These are phyloP conservation scores for Sternotherus odoratus DNA, from an alignment of 2,797 vertebrate genomes.

Conservation along the genomic window DNA sequence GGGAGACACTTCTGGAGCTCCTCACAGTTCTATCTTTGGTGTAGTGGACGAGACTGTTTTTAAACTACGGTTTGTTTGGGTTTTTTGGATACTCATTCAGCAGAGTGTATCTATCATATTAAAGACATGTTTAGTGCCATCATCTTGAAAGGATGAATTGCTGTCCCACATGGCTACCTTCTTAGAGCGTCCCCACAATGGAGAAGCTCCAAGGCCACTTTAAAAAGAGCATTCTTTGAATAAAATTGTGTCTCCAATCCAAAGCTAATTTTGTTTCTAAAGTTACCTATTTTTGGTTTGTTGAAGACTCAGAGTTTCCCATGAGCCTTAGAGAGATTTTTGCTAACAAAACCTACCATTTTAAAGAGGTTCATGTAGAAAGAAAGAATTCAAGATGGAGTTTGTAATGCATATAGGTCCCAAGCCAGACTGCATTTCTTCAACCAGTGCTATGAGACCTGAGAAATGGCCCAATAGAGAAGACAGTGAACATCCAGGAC, in stretches of 20 bases:
- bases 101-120: not conserved
- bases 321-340: not conserved
- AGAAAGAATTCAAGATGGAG: not conserved
- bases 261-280: not conserved
- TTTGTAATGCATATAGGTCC: not conserved
- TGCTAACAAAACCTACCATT: not conserved
- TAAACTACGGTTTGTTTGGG: not conserved
- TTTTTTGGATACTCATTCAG: not conserved
- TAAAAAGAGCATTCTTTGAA: not conserved
- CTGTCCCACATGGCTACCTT: fast-evolving
- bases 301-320: not conserved
- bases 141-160: not conserved
- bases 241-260: not conserved
- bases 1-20: not conserved
- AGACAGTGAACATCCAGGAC: not conserved
- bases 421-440: not conserved
- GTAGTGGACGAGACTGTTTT: not conserved
- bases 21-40: not conserved
- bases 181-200: not conserved
- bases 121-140: not conserved
- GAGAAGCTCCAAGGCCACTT: not conserved
- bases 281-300: not conserved
- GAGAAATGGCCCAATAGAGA: not conserved
- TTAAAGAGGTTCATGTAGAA: not conserved
- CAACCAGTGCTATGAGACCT: not conserved